phyloP scores from a whole-genome alignment of 2,797 vertebrate species.

The Gallirallus australis region DNA sequence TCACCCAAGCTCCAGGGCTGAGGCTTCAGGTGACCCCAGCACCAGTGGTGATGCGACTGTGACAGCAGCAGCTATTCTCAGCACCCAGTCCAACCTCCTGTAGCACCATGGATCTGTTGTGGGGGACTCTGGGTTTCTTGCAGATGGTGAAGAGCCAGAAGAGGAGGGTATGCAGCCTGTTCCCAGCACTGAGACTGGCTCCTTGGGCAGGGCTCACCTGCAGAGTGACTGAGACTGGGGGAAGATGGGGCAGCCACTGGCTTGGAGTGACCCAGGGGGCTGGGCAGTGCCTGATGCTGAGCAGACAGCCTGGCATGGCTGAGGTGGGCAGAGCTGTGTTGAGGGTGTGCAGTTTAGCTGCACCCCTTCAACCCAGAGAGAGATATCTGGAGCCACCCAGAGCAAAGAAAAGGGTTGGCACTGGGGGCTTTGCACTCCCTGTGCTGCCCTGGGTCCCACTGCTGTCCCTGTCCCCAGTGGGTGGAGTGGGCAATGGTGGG shows the following conservation, averaged over 20 bases:
- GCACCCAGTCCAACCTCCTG: neutral
- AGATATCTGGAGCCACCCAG: neutral
- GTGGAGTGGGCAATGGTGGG: neutral
- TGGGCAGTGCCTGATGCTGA: neutral
- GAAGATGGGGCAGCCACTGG: neutral
- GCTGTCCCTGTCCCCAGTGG: neutral
- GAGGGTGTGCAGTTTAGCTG: neutral
- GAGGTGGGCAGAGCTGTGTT: neutral
- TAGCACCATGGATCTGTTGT: neutral
- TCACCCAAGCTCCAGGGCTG: neutral
- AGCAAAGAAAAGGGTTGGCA: neutral
- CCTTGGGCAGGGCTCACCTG: neutral
- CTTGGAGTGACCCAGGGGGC: neutral
- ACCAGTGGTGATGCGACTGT: neutral
- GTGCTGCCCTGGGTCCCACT: neutral
- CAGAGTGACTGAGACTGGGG: neutral
- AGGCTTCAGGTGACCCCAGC: neutral
- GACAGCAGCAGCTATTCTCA: neutral
- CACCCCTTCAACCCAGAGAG: neutral
- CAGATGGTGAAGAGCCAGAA: neutral
- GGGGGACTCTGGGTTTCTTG: neutral
- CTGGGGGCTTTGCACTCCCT: neutral
- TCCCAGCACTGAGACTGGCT: neutral
- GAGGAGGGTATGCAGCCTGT: neutral
- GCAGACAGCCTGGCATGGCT: neutral